Percentiles rank a stretch among this genome's conserved stretches.
These are phyloP conservation scores for Harmothoe impar DNA, from an alignment of 2,888 invertebrate genomes.

Conservation along the genomic window DNA sequence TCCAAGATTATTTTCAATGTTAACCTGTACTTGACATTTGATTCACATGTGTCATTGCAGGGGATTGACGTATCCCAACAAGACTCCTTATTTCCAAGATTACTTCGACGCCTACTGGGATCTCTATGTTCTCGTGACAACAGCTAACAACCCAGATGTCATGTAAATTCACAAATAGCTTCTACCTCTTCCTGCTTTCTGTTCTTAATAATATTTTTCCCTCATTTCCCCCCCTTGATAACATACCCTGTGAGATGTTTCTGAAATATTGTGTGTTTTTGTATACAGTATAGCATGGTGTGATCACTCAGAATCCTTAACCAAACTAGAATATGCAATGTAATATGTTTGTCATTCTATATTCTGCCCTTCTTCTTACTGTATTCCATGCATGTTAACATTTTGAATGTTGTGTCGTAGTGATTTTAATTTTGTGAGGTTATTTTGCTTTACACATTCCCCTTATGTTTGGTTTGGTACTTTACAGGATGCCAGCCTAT, in stretches of 20 bases:
- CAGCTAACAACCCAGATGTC: constrained; percentile 85
- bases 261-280: background rate
- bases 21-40: no score
- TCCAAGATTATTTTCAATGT: no score
- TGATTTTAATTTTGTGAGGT: background rate
- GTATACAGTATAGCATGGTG: background rate
- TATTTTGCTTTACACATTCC: background rate
- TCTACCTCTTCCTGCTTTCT: background rate
- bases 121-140: constrained; percentile 84
- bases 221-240: no score
- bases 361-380: background rate
- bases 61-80: constrained; percentile 79
- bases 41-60: background rate
- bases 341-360: background rate
- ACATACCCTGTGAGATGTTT: no score
- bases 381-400: background rate
- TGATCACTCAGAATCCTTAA: background rate
- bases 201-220: background rate
- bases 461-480: background rate
- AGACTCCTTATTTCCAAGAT: constrained; percentile 82
- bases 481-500: constrained; percentile 85
- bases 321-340: background rate
- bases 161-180: constrained; percentile 78
- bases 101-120: constrained; percentile 84
- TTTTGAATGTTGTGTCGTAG: background rate